Percentiles rank a stretch among this genome's conserved stretches.
phyloP scores from a whole-genome alignment of 1,140 invertebrate genomes.

The Caerostris darwini region DNA sequence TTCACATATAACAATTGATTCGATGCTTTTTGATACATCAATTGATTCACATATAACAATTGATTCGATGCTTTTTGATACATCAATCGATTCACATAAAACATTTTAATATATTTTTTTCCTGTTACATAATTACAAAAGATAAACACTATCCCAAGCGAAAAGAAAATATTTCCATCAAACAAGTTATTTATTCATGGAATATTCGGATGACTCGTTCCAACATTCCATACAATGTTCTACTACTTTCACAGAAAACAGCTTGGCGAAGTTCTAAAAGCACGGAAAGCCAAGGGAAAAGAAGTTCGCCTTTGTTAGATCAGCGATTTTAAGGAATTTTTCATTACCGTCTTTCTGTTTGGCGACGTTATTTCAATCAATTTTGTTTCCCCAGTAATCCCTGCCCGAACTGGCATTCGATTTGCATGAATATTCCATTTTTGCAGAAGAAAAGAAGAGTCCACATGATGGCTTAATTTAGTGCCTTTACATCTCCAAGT shows the following conservation, averaged over 20 bases:
- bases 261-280: neutral
- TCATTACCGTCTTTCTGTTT: neutral
- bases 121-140: neutral
- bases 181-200: conserved; percentile 43
- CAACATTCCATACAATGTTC: neutral
- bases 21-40: no score
- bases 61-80: no score
- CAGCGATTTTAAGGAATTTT: conserved; percentile 10
- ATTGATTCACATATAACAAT: no score
- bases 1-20: no score
- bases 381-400: conserved; percentile 39
- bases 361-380: conserved; percentile 42
- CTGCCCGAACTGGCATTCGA: neutral
- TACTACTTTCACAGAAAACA: neutral
- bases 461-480: conserved; percentile 54
- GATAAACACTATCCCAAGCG: neutral
- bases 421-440: conserved; percentile 68
- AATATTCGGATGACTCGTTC: conserved; percentile 1
- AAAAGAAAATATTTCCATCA: neutral
- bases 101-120: no score
- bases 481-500: conserved; percentile 67
- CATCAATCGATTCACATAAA: no score
- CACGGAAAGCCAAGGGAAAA: neutral
- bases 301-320: neutral
- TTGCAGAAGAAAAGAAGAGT: conserved; percentile 32